Percentiles rank a stretch among this genome's conserved stretches.
These are phyloP conservation scores for Drosophila pallidifrons DNA, from an alignment of 1,140 invertebrate genomes.

Conservation along the genomic window DNA sequence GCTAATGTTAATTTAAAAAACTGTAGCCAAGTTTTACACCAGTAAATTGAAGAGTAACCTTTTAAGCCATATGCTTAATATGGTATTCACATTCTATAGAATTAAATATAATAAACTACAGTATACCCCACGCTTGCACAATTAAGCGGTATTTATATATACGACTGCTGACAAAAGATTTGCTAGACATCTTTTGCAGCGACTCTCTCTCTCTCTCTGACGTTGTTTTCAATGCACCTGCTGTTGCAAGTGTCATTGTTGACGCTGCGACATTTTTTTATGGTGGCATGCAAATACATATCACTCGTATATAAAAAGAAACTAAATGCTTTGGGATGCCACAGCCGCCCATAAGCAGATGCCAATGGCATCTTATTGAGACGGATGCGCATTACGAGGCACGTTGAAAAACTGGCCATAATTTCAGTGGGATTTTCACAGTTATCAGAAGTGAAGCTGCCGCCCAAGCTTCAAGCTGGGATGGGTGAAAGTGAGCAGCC, in stretches of 20 bases:
- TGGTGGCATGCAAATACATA: constrained; percentile 25
- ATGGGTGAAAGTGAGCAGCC: constrained; percentile 61
- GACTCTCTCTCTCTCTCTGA: not conserved
- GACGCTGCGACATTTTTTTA: constrained; percentile 15
- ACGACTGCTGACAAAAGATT: constrained; percentile 28
- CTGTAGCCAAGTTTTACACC: no score
- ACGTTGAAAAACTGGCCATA: constrained; percentile 39
- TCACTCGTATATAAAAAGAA: constrained; percentile 6
- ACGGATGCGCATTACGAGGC: constrained; percentile 55
- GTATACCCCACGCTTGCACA: no score
- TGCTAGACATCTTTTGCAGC: constrained; percentile 14
- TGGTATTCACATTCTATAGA: no score
- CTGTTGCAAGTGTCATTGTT: constrained; percentile 26
- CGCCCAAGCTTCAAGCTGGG: not conserved
- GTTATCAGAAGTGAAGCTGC: constrained; percentile 44
- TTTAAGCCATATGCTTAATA: no score
- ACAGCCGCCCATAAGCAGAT: constrained; percentile 9
- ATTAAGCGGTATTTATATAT: constrained; percentile 12
- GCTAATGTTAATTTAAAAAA: not conserved
- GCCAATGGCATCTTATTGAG: constrained; percentile 5
- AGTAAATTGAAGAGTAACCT: not conserved
- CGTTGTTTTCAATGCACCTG: constrained; percentile 23
- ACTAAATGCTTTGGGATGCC: constrained; percentile 19
- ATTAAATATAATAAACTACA: no score
- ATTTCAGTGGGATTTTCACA: constrained; percentile 55